These are phyloP conservation scores for Autographa gamma DNA, from an alignment of 2,888 invertebrate genomes.

Conservation along the genomic window DNA sequence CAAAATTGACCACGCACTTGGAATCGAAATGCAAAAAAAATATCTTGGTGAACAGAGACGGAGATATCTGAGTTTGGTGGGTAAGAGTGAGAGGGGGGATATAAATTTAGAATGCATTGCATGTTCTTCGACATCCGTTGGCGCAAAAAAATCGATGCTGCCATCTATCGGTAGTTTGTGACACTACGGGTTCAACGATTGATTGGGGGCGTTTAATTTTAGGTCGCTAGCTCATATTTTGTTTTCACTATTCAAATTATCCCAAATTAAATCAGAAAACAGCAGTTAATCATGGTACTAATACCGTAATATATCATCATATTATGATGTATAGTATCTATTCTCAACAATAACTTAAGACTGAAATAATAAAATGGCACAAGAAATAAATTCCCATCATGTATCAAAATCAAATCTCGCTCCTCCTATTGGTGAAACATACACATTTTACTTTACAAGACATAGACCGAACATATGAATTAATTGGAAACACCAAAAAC, in stretches of 20 bases:
- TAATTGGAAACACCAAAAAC: too few relatives aligned
- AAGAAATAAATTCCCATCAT: too few relatives aligned
- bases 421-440: too few relatives aligned
- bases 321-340: too few relatives aligned
- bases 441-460: too few relatives aligned
- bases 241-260: constrained; percentile 30
- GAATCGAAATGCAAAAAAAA: constrained; percentile 88
- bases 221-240: constrained; percentile 32
- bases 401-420: too few relatives aligned
- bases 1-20: constrained; percentile 85
- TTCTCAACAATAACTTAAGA: too few relatives aligned
- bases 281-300: too few relatives aligned
- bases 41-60: constrained; percentile 79
- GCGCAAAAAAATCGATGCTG: constrained; percentile 79
- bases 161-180: constrained; percentile 80
- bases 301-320: too few relatives aligned
- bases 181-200: constrained; percentile 68
- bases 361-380: too few relatives aligned
- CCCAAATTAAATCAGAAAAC: neutral
- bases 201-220: constrained; percentile 50
- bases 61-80: constrained; percentile 63
- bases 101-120: constrained; percentile 88
- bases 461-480: too few relatives aligned
- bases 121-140: constrained; percentile 87
- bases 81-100: constrained; percentile 76